phyloP scores from a whole-genome alignment of 2,888 invertebrate species.

The Amorpha juglandis region DNA sequence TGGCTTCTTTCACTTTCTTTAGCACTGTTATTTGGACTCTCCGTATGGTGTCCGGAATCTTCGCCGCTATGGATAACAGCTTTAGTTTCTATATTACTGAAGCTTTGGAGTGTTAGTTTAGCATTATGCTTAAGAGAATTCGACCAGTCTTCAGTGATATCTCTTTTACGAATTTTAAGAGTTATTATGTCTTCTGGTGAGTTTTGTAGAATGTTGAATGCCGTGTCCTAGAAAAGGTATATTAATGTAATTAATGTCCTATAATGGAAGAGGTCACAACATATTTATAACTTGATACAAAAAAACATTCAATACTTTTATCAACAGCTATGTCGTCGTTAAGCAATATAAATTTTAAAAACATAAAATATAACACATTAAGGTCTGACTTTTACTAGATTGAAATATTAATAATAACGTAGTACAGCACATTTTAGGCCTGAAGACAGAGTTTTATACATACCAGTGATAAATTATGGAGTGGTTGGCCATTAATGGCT shows the following conservation, averaged over 20 bases:
- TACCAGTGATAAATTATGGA: conserved; percentile 88
- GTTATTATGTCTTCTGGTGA: conserved; percentile 85
- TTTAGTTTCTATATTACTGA: conserved; percentile 77
- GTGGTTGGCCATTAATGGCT: conserved; percentile 93
- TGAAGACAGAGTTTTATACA: neutral
- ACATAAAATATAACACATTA: too few species aligned
- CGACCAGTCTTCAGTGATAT: conserved; percentile 75
- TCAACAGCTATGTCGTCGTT: too few species aligned
- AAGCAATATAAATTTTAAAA: too few species aligned
- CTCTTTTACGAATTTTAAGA: conserved; percentile 75
- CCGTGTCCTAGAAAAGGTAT: conserved; percentile 71
- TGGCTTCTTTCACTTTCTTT: conserved; percentile 77
- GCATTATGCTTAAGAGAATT: conserved; percentile 72
- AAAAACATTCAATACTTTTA: neutral
- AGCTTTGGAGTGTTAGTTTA: conserved; percentile 72
- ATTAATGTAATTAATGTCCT: neutral
- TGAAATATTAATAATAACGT: too few species aligned
- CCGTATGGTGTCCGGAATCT: conserved; percentile 77
- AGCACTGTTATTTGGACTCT: conserved; percentile 77
- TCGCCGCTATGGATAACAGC: conserved; percentile 76
- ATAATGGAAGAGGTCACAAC: neutral
- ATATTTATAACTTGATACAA: neutral
- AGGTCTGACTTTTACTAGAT: too few species aligned
- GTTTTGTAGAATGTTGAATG: conserved; percentile 86
- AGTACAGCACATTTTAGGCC: too few species aligned